Conservation (phyloP, 2,113 vertebrate genomes). For the Myodes glareolus region DNA sequence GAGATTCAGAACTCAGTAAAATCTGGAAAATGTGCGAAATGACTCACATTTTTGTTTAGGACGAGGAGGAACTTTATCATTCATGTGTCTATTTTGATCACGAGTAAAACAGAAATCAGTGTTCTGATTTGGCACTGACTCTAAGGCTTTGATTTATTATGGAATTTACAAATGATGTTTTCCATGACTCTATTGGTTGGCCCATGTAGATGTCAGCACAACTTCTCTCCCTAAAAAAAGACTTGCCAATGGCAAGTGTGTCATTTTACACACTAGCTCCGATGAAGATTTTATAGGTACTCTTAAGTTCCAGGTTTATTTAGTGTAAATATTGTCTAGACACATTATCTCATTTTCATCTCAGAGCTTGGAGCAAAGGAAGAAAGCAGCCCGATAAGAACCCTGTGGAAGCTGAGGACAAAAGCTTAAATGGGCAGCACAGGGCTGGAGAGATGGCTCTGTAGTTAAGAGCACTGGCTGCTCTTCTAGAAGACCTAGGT, state of each 20-base stretch:
- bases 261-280: not conserved
- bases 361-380: conserved; percentile 52
- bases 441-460: not conserved
- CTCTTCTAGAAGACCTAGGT: not conserved
- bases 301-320: conserved; percentile 43
- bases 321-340: conserved; percentile 80
- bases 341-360: conserved; percentile 64
- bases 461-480: not conserved
- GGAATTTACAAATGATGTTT: not conserved
- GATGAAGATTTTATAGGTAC: not conserved
- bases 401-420: not conserved
- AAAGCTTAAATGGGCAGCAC: not conserved
- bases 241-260: conserved; percentile 21
- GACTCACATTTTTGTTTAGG: not conserved
- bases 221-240: conserved; percentile 3
- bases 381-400: not conserved
- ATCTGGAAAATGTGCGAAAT: not conserved
- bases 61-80: not conserved
- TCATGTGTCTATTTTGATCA: not conserved
- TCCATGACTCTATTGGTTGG: not conserved
- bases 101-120: not conserved
- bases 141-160: not conserved
- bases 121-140: not conserved
- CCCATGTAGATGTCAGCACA: conserved; percentile 27
- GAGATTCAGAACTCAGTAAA: not conserved